A percentile compares a stretch with the other conserved stretches of the same genome.
These are phyloP conservation scores for Lampris incognitus DNA, from an alignment of 2,113 vertebrate genomes.

Conservation along the genomic window DNA sequence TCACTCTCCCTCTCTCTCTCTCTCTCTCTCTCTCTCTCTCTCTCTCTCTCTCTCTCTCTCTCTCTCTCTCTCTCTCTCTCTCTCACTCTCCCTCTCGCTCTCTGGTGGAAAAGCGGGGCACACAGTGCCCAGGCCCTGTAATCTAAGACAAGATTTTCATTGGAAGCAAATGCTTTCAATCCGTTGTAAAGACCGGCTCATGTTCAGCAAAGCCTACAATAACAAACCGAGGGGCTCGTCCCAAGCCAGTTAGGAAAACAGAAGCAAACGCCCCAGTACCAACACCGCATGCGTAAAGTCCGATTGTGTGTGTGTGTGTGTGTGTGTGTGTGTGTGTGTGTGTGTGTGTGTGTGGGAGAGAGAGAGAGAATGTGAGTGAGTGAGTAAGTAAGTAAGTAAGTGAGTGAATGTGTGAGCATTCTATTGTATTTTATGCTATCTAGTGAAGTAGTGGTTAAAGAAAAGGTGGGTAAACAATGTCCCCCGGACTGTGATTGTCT, in stretches of 20 bases:
- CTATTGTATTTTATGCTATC: no score
- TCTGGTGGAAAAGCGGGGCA: constrained; percentile 88
- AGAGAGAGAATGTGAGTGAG: constrained; percentile 1
- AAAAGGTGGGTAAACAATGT: no score
- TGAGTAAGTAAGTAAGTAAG: constrained; percentile 23
- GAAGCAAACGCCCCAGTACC: constrained; percentile 77
- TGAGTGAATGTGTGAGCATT: not conserved
- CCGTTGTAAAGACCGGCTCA: constrained; percentile 97
- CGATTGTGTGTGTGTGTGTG: not conserved
- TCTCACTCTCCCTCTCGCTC: constrained; percentile 33
- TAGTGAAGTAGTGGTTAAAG: no score
- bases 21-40: constrained; percentile 65
- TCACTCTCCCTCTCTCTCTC: constrained; percentile 44
- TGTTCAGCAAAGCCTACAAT: constrained; percentile 99
- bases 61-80: constrained; percentile 54
- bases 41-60: constrained; percentile 79
- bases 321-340: not conserved
- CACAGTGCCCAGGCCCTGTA: constrained; percentile 88
- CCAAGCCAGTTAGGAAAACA: constrained; percentile 88
- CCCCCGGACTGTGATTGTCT: no score
- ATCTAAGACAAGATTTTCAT: constrained; percentile 99
- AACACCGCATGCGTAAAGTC: constrained; percentile 18
- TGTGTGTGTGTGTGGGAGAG: not conserved
- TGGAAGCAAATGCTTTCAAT: constrained; percentile 99
- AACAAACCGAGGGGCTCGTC: constrained; percentile 93